Percentiles rank a stretch among this genome's conserved stretches.
These are phyloP conservation scores for Channa maculata DNA, from an alignment of 2,113 vertebrate genomes.

Conservation along the genomic window DNA sequence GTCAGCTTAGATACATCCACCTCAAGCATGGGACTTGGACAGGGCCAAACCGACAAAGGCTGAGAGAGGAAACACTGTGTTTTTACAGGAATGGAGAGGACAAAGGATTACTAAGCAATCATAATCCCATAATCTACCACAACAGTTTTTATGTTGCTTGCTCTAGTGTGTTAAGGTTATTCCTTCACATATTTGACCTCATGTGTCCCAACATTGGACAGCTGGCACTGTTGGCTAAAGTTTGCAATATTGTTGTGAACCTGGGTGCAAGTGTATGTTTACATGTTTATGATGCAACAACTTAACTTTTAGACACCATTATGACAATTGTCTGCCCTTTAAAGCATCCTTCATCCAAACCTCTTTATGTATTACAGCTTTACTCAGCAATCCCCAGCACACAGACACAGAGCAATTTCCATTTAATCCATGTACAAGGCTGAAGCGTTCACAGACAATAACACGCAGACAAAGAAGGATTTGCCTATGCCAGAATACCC, in stretches of 20 bases:
- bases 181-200: conserved; percentile 40
- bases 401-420: conserved; percentile 65
- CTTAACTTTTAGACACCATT: conserved; percentile 73
- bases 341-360: conserved; percentile 72
- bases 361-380: conserved; percentile 74
- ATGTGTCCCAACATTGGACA: too few relatives aligned
- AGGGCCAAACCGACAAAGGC: conserved; percentile 5
- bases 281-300: conserved; percentile 42
- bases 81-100: conserved; percentile 25
- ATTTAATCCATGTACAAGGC: conserved; percentile 77
- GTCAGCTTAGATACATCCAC: conserved; percentile 6
- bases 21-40: not conserved
- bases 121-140: conserved; percentile 52
- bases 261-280: conserved; percentile 43
- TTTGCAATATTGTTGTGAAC: conserved; percentile 2
- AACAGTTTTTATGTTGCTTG: conserved; percentile 46
- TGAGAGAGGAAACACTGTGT: conserved; percentile 12
- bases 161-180: conserved; percentile 28
- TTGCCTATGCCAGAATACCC: conserved; percentile 64
- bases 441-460: conserved; percentile 74
- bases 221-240: not conserved
- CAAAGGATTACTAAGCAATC: conserved; percentile 48
- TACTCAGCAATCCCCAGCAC: conserved; percentile 68
- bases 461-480: conserved; percentile 75
- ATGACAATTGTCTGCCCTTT: conserved; percentile 74